These are phyloP conservation scores for Nomada ruficornis DNA, from an alignment of 2,888 invertebrate genomes.

Conservation along the genomic window DNA sequence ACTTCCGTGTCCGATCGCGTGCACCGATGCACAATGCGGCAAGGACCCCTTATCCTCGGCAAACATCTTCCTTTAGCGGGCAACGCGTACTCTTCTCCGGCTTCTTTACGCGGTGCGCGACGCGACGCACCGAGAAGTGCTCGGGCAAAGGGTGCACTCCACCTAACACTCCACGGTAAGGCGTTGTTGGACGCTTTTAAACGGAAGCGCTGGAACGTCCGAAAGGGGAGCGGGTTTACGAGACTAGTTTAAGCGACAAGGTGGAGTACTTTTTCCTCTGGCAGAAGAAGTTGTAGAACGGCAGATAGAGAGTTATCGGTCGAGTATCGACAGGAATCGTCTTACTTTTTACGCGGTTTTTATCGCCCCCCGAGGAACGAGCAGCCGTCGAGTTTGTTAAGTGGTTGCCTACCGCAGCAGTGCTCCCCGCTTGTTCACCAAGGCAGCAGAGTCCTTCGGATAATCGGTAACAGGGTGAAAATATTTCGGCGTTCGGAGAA, in stretches of 20 bases:
- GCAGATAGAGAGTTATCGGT: slow-evolving; percentile 27
- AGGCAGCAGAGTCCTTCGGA: not conserved
- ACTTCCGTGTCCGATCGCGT: slow-evolving; percentile 47
- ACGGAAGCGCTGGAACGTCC: not conserved
- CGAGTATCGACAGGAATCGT: slow-evolving; percentile 22
- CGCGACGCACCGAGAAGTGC: not conserved
- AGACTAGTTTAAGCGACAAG: not conserved
- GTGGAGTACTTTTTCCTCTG: not conserved
- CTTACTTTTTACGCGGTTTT: slow-evolving; percentile 49
- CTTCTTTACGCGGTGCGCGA: not conserved
- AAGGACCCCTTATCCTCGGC: slow-evolving; percentile 50
- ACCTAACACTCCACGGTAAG: too few species aligned
- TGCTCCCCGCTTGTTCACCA: not conserved
- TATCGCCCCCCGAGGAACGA: slow-evolving; percentile 22
- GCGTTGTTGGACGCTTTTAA: not conserved
- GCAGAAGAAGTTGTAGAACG: slow-evolving; percentile 12
- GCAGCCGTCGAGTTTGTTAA: slow-evolving; percentile 22
- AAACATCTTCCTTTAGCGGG: slow-evolving; percentile 59
- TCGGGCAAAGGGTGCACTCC: not conserved
- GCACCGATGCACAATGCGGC: slow-evolving; percentile 41
- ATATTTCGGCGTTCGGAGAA: slow-evolving; percentile 46
- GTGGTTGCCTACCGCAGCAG: slow-evolving; percentile 43
- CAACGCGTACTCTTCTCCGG: slow-evolving; percentile 27
- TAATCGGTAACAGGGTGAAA: slow-evolving; percentile 48
- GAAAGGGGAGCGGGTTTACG: not conserved